These are phyloP conservation scores for Stenurella melanura DNA, from an alignment of 2,888 invertebrate species.

Conservation along the genomic window DNA sequence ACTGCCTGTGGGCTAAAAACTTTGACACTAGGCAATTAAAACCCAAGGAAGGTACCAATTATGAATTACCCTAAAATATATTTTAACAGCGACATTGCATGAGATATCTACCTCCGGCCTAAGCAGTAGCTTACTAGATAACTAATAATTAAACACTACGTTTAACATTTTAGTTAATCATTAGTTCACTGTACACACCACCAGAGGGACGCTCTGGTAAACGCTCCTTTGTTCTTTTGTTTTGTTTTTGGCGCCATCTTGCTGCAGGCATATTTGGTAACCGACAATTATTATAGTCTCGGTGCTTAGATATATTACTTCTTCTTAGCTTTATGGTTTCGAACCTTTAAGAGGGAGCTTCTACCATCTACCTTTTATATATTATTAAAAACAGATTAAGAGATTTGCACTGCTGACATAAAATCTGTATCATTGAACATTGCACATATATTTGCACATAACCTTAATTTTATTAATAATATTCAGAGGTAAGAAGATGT, in stretches of 20 bases:
- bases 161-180: slow-evolving; percentile 69
- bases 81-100: slow-evolving; percentile 59
- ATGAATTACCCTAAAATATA: slow-evolving; percentile 71
- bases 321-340: slow-evolving; percentile 56
- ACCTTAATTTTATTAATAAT: slow-evolving; percentile 2
- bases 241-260: slow-evolving; percentile 72
- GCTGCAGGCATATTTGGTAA: slow-evolving; percentile 67
- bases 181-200: slow-evolving; percentile 70
- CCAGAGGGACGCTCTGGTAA: slow-evolving; percentile 60
- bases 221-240: slow-evolving; percentile 59
- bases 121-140: slow-evolving; percentile 68
- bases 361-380: slow-evolving; percentile 42
- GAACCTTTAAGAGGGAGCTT: slow-evolving; percentile 37
- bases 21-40: slow-evolving; percentile 66
- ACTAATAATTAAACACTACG: slow-evolving; percentile 69
- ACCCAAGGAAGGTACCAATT: slow-evolving; percentile 68
- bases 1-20: slow-evolving; percentile 54
- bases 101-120: slow-evolving; percentile 60
- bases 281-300: slow-evolving; percentile 70
- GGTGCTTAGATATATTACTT: slow-evolving; percentile 70
- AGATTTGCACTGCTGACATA: slow-evolving; percentile 43
- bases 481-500: neutral
- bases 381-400: slow-evolving; percentile 64
- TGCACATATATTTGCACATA: slow-evolving; percentile 17
- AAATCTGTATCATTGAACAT: slow-evolving; percentile 9